Conservation (phyloP, 2,113 vertebrate genomes). For the Macheiramphus alcinus region DNA sequence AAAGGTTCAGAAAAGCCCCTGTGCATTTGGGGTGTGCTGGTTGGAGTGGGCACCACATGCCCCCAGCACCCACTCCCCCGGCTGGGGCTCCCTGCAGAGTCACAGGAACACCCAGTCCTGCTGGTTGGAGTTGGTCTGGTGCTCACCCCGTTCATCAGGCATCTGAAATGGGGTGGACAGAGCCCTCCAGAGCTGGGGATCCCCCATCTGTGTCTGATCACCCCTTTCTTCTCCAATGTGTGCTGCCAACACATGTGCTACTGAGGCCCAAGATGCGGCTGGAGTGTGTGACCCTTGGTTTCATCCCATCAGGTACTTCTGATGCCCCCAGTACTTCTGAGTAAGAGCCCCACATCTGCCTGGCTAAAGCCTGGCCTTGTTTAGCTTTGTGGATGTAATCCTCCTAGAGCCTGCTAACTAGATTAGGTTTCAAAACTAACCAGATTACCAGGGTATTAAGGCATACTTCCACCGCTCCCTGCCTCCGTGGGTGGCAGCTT, state of each 20-base stretch:
- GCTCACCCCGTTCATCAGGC: background rate
- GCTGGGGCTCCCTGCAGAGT: background rate
- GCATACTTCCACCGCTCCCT: background rate
- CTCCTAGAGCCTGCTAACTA: slow-evolving; percentile 34
- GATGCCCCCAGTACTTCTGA: background rate
- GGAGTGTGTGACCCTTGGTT: fast-evolving
- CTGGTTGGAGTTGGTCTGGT: background rate
- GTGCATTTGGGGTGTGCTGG: background rate
- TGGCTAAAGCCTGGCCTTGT: background rate
- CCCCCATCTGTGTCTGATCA: background rate
- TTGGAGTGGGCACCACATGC: background rate
- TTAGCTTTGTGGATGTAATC: background rate
- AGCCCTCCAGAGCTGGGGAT: background rate
- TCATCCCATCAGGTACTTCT: background rate
- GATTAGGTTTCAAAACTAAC: slow-evolving; percentile 41
- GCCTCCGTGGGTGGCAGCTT: background rate
- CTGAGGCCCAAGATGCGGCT: fast-evolving
- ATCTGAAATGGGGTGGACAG: background rate
- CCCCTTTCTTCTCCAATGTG: fast-evolving
- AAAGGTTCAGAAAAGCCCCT: background rate
- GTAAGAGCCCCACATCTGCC: background rate
- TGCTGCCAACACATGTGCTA: background rate
- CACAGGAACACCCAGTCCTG: background rate
- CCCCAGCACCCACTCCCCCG: background rate
- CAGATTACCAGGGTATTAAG: slow-evolving; percentile 43